These are phyloP conservation scores for Paramormyrops hopkinsi DNA, from an alignment of 2,797 vertebrate genomes.

Conservation along the genomic window DNA sequence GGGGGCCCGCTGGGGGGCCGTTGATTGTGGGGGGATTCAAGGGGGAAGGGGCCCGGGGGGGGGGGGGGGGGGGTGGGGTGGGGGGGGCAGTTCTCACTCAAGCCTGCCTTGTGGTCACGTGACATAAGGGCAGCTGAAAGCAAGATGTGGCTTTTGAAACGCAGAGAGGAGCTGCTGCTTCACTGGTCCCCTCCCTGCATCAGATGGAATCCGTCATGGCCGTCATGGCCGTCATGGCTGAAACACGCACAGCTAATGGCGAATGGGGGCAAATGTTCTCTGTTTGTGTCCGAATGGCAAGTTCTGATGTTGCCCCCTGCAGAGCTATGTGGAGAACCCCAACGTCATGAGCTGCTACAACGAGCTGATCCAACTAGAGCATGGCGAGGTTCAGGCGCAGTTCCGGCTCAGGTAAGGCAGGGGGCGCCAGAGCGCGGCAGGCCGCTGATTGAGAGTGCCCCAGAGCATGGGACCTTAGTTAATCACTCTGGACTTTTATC, in stretches of 20 bases:
- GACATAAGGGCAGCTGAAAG: not conserved
- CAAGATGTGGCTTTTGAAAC: not conserved
- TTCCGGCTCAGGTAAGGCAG: constrained; percentile 82
- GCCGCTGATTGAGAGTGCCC: not conserved
- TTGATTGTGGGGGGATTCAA: too few relatives aligned
- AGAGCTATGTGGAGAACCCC: constrained; percentile 91
- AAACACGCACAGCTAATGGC: not conserved
- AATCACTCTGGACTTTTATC: not conserved
- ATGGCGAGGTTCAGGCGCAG: constrained; percentile 86
- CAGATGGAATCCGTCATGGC: not conserved
- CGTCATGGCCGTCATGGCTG: not conserved
- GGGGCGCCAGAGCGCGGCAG: not conserved
- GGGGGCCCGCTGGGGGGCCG: too few relatives aligned
- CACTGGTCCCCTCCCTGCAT: not conserved
- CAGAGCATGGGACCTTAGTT: not conserved
- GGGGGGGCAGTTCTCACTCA: not conserved
- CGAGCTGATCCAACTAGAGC: constrained; percentile 89
- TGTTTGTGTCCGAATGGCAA: not conserved
- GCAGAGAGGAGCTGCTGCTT: not conserved
- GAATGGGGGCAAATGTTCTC: not conserved
- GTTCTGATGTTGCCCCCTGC: constrained; percentile 23
- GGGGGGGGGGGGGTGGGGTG: not conserved
- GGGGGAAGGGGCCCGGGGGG: too few relatives aligned
- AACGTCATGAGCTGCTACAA: constrained; percentile 95
- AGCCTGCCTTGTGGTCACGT: not conserved